A percentile compares a stretch with the other conserved stretches of the same genome.
Evolutionary conservation across 64 coral and sea anemone genomes (phyloP).

Genomic region (Porites lutea): DNA sequence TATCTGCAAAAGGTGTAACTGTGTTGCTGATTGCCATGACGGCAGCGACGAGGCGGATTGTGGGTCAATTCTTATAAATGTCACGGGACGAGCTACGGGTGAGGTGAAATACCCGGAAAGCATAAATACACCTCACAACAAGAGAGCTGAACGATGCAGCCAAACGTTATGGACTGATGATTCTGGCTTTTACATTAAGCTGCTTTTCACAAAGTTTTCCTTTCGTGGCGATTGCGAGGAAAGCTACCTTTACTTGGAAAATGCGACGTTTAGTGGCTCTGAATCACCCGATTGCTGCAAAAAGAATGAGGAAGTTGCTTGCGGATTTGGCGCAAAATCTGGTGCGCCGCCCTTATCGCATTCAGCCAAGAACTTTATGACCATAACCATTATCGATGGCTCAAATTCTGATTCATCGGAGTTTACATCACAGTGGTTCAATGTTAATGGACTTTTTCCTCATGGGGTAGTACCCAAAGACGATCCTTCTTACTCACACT

Average conservation of each 20-base stretch:
- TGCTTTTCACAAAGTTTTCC: conserved; percentile 6
- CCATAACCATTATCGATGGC: neutral
- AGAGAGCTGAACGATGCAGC: neutral
- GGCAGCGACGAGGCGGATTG: neutral
- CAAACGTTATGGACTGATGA: conserved; percentile 18
- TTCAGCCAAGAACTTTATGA: conserved; percentile 7
- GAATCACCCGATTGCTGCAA: conserved; percentile 1
- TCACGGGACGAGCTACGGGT: neutral
- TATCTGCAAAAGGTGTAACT: conserved; percentile 4
- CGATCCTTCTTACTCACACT: neutral
- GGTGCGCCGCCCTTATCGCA: neutral
- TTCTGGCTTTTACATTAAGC: conserved; percentile 28
- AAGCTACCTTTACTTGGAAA: conserved; percentile 11
- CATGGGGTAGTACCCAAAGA: neutral
- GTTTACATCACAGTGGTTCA: conserved; percentile 18
- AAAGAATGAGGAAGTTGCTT: neutral
- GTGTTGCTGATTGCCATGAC: neutral
- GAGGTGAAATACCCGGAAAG: neutral
- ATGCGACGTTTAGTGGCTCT: neutral
- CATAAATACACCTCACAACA: neutral
- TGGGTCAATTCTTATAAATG: conserved; percentile 21
- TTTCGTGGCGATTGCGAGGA: neutral
- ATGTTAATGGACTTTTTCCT: conserved; percentile 15
- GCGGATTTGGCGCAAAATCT: conserved; percentile 13
- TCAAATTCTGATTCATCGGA: neutral